phyloP scores from a whole-genome alignment of 2,797 vertebrate genomes.

The Glyptemys insculpta region DNA sequence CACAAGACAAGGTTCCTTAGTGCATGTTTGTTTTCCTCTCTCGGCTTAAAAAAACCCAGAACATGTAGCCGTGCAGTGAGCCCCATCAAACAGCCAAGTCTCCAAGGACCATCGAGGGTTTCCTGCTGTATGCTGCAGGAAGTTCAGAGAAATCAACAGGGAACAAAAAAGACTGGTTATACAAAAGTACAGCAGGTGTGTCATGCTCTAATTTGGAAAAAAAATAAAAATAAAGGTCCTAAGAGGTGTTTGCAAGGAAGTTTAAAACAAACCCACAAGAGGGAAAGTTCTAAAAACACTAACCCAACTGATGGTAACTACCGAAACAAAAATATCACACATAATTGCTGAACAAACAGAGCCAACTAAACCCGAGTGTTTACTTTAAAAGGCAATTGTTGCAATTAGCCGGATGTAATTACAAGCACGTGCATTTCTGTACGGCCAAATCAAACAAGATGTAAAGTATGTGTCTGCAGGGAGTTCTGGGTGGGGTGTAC shows the following conservation, averaged over 20 bases:
- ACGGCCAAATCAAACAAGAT: neutral
- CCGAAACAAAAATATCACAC: slow-evolving; percentile 42
- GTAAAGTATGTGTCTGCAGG: neutral
- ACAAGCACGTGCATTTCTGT: neutral
- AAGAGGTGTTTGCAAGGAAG: neutral
- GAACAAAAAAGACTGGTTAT: neutral
- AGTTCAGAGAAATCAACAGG: slow-evolving; percentile 34
- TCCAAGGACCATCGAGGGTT: slow-evolving; percentile 10
- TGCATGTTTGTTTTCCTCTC: slow-evolving; percentile 30
- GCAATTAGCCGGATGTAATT: slow-evolving; percentile 13
- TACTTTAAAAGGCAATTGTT: slow-evolving; percentile 15
- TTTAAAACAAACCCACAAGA: neutral
- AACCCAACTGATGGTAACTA: neutral
- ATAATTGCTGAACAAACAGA: neutral
- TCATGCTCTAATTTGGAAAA: neutral
- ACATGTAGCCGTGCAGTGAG: slow-evolving; percentile 7
- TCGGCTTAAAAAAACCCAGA: slow-evolving; percentile 17
- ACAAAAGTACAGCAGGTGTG: slow-evolving; percentile 49
- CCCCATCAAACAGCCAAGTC: neutral
- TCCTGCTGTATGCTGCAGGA: slow-evolving; percentile 46
- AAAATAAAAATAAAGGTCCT: neutral
- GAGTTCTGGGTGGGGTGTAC: neutral
- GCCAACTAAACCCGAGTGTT: neutral
- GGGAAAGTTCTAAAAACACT: neutral
- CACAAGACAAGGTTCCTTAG: slow-evolving; percentile 13